These are phyloP conservation scores for Eretmochelys imbricata DNA, from an alignment of 2,113 vertebrate genomes.

Conservation along the genomic window DNA sequence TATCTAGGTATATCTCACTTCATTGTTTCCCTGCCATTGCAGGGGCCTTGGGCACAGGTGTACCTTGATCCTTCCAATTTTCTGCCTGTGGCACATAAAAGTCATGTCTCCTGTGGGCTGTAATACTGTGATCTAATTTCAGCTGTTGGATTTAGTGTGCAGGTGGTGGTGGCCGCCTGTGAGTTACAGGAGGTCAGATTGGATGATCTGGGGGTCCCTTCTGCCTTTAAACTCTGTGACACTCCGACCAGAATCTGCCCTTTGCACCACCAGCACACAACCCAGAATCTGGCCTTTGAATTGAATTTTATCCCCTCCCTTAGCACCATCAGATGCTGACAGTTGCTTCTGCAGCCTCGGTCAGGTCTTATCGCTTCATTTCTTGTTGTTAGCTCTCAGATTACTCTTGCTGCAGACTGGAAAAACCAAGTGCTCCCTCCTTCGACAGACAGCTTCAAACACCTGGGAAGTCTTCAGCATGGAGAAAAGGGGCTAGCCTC, in stretches of 20 bases:
- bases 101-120: too few species aligned
- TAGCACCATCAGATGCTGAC: neutral
- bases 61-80: too few species aligned
- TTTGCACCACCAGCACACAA: neutral
- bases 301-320: neutral
- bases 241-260: neutral
- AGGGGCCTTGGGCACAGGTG: too few species aligned
- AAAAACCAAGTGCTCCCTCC: neutral
- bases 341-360: neutral
- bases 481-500: neutral
- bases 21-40: too few species aligned
- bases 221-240: neutral
- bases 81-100: too few species aligned
- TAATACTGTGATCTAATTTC: too few species aligned
- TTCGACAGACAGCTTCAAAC: slow-evolving; percentile 32
- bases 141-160: too few species aligned
- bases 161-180: neutral
- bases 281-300: neutral
- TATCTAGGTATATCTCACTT: too few species aligned
- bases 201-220: neutral
- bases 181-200: neutral
- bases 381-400: neutral
- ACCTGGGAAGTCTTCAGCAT: neutral
- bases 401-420: neutral
- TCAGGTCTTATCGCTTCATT: neutral